Evolutionary conservation across 2,113 vertebrate species (phyloP), one percentile per base, ranked within the genome.

Genomic region (Calidris pugnax): DNA sequence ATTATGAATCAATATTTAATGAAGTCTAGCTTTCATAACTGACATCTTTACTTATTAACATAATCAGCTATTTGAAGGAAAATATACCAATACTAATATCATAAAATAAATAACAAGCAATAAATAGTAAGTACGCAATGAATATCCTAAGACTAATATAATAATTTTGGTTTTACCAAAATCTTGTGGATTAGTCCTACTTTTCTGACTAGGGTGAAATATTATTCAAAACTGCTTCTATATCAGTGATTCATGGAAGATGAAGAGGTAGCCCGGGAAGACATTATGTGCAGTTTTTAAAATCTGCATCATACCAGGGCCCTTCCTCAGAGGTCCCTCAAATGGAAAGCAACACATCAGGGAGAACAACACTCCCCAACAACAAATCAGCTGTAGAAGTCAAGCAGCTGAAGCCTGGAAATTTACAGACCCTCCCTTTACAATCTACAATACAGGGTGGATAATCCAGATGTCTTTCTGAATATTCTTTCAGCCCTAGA

Each of bases 1-100:
- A 48, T 86, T 93, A 84, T 84, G 77, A 93, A 93, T 96, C 90
- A 94, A 96, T 93, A 92, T 86, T 94, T 93, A 94, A 95, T 90
- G 84, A 95, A 96, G 56, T 84, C 51, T 91, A 81, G 83, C 59
- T 76, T 92, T 90, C 57, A 87, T 59, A 89, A 91, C 56, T 84
- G 88, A 62, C 48, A 85, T 81, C 26, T 85, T 86, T 71, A 84
- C 88, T 86, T 92, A 93, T 93, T 95, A 92, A 95, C 50, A 60
- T 92, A 92, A 94, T 77, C 20, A 95, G 18, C 37, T 63, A 89
- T 60, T 94, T 95, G 67, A 95, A 93, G 45, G 74, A 95, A 94
- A 97, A 90, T 27, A 19, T 33, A 56, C 13, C n/a, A 37, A 77
- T 76, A 72, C 9, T 47, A 84, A 64, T 24, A 88, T 56, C 76